Conservation (phyloP, 2,113 vertebrate genomes). For the Tetraodon nigroviridis region DNA sequence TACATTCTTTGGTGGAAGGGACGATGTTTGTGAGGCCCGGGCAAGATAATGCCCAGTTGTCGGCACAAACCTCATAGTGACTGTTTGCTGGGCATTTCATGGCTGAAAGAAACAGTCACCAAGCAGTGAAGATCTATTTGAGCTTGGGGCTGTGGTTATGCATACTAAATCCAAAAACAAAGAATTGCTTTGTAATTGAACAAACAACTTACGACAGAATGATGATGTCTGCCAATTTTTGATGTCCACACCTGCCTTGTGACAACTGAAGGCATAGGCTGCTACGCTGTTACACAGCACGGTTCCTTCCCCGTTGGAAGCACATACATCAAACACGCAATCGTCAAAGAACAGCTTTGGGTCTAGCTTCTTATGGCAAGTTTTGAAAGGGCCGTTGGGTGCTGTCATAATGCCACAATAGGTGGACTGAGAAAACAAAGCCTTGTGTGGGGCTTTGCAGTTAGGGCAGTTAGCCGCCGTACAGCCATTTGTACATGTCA, state of each 20-base stretch:
- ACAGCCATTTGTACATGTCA: conserved; percentile 61
- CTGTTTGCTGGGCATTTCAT: conserved; percentile 75
- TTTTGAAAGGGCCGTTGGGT: conserved; percentile 62
- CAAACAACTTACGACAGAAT: conserved; percentile 70
- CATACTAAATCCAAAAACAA: background rate
- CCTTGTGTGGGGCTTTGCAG: conserved; percentile 32
- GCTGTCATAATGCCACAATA: conserved; percentile 62
- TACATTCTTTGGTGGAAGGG: conserved; percentile 57
- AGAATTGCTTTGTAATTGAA: background rate
- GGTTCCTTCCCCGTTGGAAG: conserved; percentile 52
- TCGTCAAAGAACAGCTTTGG: conserved; percentile 62
- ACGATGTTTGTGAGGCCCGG: conserved; percentile 40
- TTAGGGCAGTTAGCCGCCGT: conserved; percentile 29
- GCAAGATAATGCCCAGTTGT: conserved; percentile 69
- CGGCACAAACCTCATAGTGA: conserved; percentile 74
- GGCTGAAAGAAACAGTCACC: conserved; percentile 47
- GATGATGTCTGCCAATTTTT: conserved; percentile 67
- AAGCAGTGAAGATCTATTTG: background rate
- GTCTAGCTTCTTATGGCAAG: conserved; percentile 61
- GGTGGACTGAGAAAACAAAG: conserved; percentile 52
- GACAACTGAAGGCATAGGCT: conserved; percentile 69
- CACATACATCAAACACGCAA: conserved; percentile 72
- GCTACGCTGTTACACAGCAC: conserved; percentile 65
- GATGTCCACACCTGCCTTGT: conserved; percentile 48
- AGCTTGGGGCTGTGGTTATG: background rate